Evolutionary conservation across 2,888 invertebrate species (phyloP).

Genomic region (Tipula helvola): DNA sequence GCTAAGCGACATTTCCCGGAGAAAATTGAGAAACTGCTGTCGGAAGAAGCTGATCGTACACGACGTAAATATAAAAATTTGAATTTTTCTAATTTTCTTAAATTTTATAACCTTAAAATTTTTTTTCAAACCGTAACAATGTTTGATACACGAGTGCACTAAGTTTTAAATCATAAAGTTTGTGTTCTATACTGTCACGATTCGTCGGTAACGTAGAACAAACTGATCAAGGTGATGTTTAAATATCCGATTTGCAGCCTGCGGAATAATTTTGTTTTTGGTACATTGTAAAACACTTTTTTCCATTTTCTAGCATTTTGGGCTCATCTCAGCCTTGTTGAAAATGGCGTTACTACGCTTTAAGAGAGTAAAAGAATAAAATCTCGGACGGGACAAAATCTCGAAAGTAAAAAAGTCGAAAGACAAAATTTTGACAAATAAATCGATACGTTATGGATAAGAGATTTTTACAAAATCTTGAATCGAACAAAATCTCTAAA

Average conservation of each 20-base stretch:
- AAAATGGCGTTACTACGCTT: no score
- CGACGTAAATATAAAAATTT: background rate
- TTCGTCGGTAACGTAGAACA: background rate
- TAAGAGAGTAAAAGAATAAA: no score
- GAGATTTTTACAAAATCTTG: no score
- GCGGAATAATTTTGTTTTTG: no score
- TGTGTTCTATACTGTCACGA: background rate
- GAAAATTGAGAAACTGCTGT: constrained; percentile 68
- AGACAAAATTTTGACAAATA: no score
- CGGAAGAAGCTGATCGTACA: constrained; percentile 62
- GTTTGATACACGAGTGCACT: background rate
- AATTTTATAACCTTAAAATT: background rate
- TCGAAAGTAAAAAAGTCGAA: no score
- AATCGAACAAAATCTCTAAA: no score
- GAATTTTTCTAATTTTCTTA: background rate
- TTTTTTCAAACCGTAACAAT: background rate
- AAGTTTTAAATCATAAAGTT: background rate
- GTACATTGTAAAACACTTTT: no score
- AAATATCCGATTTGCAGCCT: background rate
- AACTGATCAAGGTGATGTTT: background rate
- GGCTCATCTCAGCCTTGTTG: no score
- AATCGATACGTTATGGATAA: no score
- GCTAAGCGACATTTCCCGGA: constrained; percentile 77
- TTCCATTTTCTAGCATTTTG: no score
- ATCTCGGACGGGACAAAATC: no score